Evolutionary conservation across 2,113 vertebrate species (phyloP), one percentile per base, ranked within the genome.

Genomic region (Leptodactylus fuscus): DNA sequence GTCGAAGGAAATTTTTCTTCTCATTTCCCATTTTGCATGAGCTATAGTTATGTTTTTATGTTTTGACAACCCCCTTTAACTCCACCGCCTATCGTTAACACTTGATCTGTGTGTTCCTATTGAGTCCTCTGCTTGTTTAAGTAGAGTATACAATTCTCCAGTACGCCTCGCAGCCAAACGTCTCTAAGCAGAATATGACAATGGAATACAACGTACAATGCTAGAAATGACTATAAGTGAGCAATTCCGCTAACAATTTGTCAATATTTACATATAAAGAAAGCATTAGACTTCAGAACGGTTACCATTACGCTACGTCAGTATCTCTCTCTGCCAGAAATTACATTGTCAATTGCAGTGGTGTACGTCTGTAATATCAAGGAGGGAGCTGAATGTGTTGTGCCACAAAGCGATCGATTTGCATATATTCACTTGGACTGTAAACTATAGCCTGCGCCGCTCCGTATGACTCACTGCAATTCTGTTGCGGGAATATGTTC

Each of bases 221-320:
- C 76, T 32, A 36, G 13, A 11, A 69, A 4, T 36, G 15, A 9
- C 20, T 34, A 41, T 69, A 38, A n/a, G 60, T 62, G 58, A 51
- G 48, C 38, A 32, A 67, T 67, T 81, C 9, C 18, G 5, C 5
- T 11, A 81, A 71, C 65, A 82, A 55, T 71, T 53, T 71, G 22
- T 16, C 77, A 38, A 15, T 11, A 49, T 67, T 20, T 51, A 24
- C 41, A 81, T 81, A 48, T 81, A 44, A 65, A 67, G 15, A 20
- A 10, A 41, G 11, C 46, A 51, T 71, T 70, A 53, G 70, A 71
- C n/a, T 70, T 71, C 65, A 36, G 12, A 71, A 36, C 11, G 4
- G 16, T 22, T n/a, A 46, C 62, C 44, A 69, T 81, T 70, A 70
- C 69, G 1, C 65, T 18, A 34, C 65, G 71, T 53, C 81, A 41